Evolutionary conservation across 2,888 invertebrate species (phyloP), one percentile per base, ranked within the genome.

Genomic region (Strigamia maritima): DNA sequence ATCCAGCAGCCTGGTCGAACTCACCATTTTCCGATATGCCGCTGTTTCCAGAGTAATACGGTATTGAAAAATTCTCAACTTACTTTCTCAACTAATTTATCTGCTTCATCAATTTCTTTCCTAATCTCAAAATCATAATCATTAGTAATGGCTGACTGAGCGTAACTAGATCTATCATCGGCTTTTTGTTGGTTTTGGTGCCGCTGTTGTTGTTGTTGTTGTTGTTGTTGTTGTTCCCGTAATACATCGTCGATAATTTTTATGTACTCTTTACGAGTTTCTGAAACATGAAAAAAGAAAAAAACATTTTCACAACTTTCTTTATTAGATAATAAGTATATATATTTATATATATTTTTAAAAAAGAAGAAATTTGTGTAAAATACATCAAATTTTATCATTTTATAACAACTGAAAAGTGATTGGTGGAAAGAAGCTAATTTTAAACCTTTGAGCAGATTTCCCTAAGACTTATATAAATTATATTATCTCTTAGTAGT

Each of bases 121-220:
- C 77, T 76, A 28, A 82, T 79, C 22, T 79, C 80, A 78, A 75
- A 81, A 77, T 82, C 82, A 40, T 79, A 80, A 40, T 80, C 79
- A 79, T 81, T 81, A 12, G 81, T 81, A 12, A 81, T 80, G 22
- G 80, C 79, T 19, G 31, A 75, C 38, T 75, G 79, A 31, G 81
- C 80, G 77, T 81, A 81, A 10, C 49, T n/a, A 79, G 22, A 40
- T 6, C 19, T 14, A 7, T 38, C 74, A n/a, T 28, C 16, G 22
- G 26, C 38, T 22, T 76, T n/a, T n/a, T n/a, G n/a, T n/a, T n/a
- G n/a, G n/a, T n/a, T n/a, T 31, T 31, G 31, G 3, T 31, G 3
- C 31, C 31, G 31, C 31, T 31, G 31, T n/a, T n/a, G n/a, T 22
- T 76, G n/a, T n/a, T n/a, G n/a, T n/a, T n/a, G n/a, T n/a, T n/a